Evolutionary conservation across 2,888 invertebrate genomes (phyloP).

Genomic region (Zele albiditarsus): DNA sequence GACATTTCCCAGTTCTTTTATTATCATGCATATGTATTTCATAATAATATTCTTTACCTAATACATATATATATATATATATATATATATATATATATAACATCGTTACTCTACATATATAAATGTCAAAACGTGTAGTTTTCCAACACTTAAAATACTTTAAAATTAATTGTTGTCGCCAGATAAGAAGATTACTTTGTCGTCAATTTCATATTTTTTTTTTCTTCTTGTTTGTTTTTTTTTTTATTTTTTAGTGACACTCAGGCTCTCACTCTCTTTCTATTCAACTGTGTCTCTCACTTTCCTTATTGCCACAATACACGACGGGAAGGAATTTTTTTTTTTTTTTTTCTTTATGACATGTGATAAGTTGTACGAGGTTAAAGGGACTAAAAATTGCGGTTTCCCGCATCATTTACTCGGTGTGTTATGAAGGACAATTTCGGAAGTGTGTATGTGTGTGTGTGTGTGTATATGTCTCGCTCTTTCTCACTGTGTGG

Average conservation of each 20-base stretch:
- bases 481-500: no score
- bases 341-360: slow-evolving; percentile 14
- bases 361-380: slow-evolving; percentile 15
- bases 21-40: neutral
- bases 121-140: neutral
- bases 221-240: neutral
- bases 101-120: neutral
- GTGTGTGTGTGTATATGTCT: neutral
- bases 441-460: slow-evolving; percentile 28
- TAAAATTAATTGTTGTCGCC: neutral
- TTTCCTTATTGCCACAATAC: neutral
- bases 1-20: neutral
- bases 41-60: neutral
- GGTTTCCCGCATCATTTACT: slow-evolving; percentile 30
- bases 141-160: neutral
- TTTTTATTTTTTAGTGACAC: no score
- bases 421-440: slow-evolving; percentile 34
- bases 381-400: slow-evolving; percentile 8
- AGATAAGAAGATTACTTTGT: neutral
- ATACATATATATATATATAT: neutral
- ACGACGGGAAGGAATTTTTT: neutral
- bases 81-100: neutral
- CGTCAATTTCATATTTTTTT: neutral
- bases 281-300: neutral
- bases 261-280: no score